Base-by-base conservation (phyloP, 2,113 vertebrate genomes). In the Cranoglanis bouderius region DNA sequence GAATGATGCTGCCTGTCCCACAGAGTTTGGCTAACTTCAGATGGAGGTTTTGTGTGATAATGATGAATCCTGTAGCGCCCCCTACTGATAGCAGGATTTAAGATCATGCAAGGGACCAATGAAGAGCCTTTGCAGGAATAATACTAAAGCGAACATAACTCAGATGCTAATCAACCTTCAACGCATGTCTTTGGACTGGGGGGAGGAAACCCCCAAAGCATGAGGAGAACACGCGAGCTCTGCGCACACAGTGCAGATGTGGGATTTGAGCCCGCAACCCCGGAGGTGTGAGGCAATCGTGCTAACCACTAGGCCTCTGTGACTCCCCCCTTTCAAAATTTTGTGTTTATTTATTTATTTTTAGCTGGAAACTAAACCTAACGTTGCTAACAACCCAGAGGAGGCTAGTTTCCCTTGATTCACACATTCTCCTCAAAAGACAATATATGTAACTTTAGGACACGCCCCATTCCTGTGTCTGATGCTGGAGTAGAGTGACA, bases 11-110 rank as follows among this genome's bases (percentile, higher is more conserved):
- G 10, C 8, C 26, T 46, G 59, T 35, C 38, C 57, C 38, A 26
- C 40, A 84, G 26, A 65, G 61, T 12, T 24, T 0, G 13, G 19
- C 6, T 4, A 46, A 19, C 4, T 43, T 12, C 9, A 78, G 18
- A 43, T 63, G 21, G 19, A 61, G 21, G 16, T 35, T 84, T 51
- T 16, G 26, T 70, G 51, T 8, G 19, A 67, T 5, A 49, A 87
- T 6, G 46, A 78, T 90, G 7, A 80, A 80, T 85, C 72, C 82
- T 67, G 55, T 8, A 85, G 85, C 43, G 86, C 72, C 86, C 72
- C 40, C 89, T 81, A 70, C 49, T 90, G 89, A 63, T 65, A 46
- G 26, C 16, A 55, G 16, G 32, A 7, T 24, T 82, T 5, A 57
- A 55, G 26, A 57, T 82, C 3, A 12, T 32, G 0, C 35, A 32